phyloP scores from a whole-genome alignment of 2,888 invertebrate species.

The Leucophenga montana region DNA sequence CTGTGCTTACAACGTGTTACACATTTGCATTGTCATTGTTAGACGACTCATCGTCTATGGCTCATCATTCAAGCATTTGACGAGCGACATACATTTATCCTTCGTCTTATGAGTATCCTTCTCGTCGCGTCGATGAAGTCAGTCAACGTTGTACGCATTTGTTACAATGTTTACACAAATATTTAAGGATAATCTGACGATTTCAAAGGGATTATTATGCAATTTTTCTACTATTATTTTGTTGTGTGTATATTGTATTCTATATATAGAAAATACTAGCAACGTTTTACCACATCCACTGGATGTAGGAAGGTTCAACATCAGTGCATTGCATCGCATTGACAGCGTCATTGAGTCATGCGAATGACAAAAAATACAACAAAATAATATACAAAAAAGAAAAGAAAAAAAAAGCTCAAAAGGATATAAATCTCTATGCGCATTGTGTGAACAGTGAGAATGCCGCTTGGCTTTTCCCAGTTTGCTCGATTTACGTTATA shows the following conservation, averaged over 20 bases:
- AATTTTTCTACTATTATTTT: slow-evolving; percentile 67
- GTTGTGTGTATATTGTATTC: slow-evolving; percentile 44
- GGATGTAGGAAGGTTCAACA: background rate
- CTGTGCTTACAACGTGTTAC: slow-evolving; percentile 28
- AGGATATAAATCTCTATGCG: slow-evolving; percentile 1
- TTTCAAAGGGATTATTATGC: slow-evolving; percentile 72
- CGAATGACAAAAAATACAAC: slow-evolving; percentile 21
- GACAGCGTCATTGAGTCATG: slow-evolving; percentile 38
- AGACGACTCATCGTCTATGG: slow-evolving; percentile 57
- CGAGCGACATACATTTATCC: slow-evolving; percentile 15
- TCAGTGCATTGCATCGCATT: background rate
- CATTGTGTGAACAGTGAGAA: slow-evolving; percentile 13
- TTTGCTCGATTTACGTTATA: background rate
- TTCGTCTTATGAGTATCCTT: too few species aligned
- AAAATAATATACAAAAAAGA: slow-evolving; percentile 3
- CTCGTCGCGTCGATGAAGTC: too few species aligned
- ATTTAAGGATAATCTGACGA: slow-evolving; percentile 71
- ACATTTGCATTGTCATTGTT: slow-evolving; percentile 61
- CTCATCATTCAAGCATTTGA: slow-evolving; percentile 63
- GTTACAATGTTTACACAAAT: slow-evolving; percentile 71
- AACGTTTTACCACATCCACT: background rate
- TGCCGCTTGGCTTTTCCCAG: background rate
- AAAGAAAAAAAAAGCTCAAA: slow-evolving; percentile 14
- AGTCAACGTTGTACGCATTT: slow-evolving; percentile 54
- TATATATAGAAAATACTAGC: background rate